phyloP scores from a whole-genome alignment of 2,888 invertebrate species.

The Cistogaster globosa region DNA sequence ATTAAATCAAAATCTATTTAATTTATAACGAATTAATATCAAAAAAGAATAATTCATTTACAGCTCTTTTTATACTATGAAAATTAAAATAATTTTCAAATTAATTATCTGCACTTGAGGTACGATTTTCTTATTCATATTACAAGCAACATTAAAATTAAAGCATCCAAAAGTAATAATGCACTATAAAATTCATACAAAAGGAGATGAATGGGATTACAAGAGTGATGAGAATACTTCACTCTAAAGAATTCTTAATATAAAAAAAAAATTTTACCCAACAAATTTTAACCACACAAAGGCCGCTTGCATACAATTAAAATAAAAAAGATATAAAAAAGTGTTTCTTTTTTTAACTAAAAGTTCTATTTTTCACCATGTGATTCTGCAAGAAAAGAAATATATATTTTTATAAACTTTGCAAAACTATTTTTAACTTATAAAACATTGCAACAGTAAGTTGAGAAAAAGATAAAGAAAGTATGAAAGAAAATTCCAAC shows the following conservation, averaged over 20 bases:
- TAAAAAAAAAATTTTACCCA: constrained; percentile 43
- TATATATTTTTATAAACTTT: constrained; percentile 52
- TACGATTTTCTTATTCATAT: not conserved
- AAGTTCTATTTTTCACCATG: constrained; percentile 38
- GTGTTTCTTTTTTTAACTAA: constrained; percentile 13
- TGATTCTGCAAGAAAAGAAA: constrained; percentile 16
- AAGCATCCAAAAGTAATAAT: not conserved
- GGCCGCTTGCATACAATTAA: constrained; percentile 43
- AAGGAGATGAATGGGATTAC: constrained; percentile 4
- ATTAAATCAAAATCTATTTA: no score
- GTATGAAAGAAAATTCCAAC: constrained; percentile 22
- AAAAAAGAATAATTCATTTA: no score
- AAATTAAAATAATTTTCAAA: no score
- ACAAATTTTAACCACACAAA: constrained; percentile 43
- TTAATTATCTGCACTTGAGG: no score
- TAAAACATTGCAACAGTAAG: constrained; percentile 39
- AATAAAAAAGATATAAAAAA: not conserved
- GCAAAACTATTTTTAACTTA: constrained; percentile 38
- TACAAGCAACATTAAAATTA: not conserved
- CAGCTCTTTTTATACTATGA: no score
- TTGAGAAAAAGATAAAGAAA: constrained; percentile 34
- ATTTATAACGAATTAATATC: no score
- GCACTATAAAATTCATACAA: constrained; percentile 1
- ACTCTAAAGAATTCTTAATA: constrained; percentile 19
- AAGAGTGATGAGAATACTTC: constrained; percentile 11